These are phyloP conservation scores for Xiphorhynchus erythropygius DNA, from an alignment of 2,797 vertebrate species.

Conservation along the genomic window DNA sequence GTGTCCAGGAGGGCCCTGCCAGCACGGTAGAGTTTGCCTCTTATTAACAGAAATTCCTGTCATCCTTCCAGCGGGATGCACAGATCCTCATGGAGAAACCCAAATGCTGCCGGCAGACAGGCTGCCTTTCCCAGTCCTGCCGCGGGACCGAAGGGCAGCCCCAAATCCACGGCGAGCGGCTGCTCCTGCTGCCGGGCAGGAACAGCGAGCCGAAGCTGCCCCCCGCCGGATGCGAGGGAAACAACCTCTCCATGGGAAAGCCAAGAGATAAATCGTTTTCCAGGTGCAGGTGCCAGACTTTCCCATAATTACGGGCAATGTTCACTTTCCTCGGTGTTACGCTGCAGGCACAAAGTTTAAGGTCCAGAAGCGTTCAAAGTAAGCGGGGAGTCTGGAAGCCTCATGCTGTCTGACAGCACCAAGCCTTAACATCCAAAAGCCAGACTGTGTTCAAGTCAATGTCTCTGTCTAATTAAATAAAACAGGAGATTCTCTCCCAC, in stretches of 20 bases:
- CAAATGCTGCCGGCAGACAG: neutral
- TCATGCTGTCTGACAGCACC: neutral
- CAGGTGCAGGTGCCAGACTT: accelerated
- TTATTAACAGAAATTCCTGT: neutral
- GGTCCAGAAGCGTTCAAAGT: neutral
- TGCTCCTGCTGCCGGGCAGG: accelerated
- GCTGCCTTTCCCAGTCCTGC: neutral
- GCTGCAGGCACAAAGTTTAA: neutral
- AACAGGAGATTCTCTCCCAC: neutral
- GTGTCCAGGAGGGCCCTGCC: neutral
- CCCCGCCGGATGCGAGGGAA: neutral
- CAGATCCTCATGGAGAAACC: neutral
- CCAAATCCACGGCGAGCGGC: accelerated
- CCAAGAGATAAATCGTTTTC: accelerated
- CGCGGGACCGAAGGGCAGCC: accelerated
- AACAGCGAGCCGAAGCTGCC: neutral
- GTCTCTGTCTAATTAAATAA: neutral
- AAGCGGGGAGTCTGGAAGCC: neutral
- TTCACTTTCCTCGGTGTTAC: neutral
- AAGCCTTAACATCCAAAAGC: neutral
- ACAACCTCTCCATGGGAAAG: accelerated
- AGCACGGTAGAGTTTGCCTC: neutral
- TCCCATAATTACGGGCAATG: accelerated
- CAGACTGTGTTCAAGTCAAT: neutral
- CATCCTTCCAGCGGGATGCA: neutral